phyloP scores from a whole-genome alignment of 2,797 vertebrate genomes.

The Eulemur rubriventer region DNA sequence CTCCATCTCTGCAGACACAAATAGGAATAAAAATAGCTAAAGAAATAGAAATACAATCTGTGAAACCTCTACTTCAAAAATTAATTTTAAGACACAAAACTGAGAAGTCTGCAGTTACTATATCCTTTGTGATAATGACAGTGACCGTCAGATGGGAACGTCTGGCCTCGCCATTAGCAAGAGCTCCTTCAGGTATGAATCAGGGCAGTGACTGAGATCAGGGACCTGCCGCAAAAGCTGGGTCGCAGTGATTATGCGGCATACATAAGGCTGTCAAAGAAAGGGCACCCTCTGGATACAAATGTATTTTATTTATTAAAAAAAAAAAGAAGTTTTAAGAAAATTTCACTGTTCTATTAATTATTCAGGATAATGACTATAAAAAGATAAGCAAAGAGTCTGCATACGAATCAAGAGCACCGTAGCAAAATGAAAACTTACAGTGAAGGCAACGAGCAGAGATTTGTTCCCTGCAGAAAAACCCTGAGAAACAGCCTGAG shows the following conservation, averaged over 20 bases:
- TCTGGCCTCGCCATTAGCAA: background rate
- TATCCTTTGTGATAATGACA: background rate
- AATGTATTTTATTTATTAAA: background rate
- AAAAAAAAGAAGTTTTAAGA: background rate
- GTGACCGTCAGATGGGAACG: background rate
- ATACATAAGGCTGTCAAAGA: background rate
- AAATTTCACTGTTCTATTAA: background rate
- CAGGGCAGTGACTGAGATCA: background rate
- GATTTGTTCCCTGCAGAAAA: background rate
- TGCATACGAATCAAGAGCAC: background rate
- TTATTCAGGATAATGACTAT: background rate
- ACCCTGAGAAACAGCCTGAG: background rate
- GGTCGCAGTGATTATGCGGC: background rate
- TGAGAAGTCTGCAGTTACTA: background rate
- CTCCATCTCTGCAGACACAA: background rate
- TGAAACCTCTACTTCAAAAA: background rate
- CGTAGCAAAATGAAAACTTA: background rate
- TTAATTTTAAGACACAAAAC: background rate
- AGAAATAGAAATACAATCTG: background rate
- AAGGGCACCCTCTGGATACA: background rate
- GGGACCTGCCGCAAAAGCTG: background rate
- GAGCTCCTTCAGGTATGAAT: background rate
- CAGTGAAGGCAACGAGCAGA: background rate
- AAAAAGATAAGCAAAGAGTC: background rate
- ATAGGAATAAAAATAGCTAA: background rate